A percentile compares a stretch with the other conserved stretches of the same genome.
phyloP scores from a whole-genome alignment of 2,888 invertebrate genomes.

The Tenthredo mesomela region DNA sequence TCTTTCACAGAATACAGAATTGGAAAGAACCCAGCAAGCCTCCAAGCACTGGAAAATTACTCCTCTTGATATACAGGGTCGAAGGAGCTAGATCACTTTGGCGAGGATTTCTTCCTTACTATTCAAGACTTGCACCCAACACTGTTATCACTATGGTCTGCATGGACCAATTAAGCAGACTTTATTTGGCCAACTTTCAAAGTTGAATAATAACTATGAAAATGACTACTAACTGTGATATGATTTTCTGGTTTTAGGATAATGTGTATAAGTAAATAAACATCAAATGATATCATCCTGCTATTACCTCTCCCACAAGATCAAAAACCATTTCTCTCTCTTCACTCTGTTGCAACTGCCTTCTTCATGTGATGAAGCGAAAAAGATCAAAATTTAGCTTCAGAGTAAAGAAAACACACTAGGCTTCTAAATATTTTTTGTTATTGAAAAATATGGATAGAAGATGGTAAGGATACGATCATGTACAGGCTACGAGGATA shows the following conservation, averaged over 20 bases:
- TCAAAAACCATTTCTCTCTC: not conserved
- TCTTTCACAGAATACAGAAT: conserved; percentile 55
- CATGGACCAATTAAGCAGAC: conserved; percentile 57
- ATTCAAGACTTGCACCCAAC: conserved; percentile 59
- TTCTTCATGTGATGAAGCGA: not conserved
- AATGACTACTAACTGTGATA: not conserved
- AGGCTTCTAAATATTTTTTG: not conserved
- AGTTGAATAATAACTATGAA: conserved; percentile 30
- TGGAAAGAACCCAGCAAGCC: conserved; percentile 55
- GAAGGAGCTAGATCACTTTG: conserved; percentile 85
- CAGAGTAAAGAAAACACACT: not conserved
- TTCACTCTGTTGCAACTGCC: not conserved
- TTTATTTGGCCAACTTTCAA: conserved; percentile 49
- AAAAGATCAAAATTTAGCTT: not conserved
- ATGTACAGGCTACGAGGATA: not conserved
- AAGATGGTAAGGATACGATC: not conserved
- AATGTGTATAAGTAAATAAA: not conserved
- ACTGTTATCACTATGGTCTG: conserved; percentile 60
- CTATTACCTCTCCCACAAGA: not conserved
- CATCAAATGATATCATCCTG: not conserved
- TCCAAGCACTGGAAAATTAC: conserved; percentile 31
- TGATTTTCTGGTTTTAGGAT: not conserved
- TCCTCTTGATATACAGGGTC: conserved; percentile 76
- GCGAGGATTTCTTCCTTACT: conserved; percentile 81
- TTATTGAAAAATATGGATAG: not conserved